Evolutionary conservation across 64 coral and sea anemone genomes (phyloP), one percentile per base, ranked within the genome.

Genomic region (Catalaphyllia jardinei): DNA sequence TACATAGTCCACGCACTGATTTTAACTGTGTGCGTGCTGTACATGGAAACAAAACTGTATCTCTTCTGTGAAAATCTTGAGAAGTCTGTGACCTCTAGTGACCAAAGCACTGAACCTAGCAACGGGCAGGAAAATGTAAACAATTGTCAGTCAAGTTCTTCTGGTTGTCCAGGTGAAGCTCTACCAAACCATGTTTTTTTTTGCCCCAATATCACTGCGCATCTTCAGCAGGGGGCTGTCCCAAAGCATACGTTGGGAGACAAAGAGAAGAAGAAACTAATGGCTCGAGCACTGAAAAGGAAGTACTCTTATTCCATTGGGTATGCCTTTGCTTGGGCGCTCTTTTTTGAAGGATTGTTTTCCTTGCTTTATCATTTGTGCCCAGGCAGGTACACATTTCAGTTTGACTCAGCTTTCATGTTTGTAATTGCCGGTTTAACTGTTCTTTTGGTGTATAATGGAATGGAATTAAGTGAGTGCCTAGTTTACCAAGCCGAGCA

Each of bases 261-360:
- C n/a, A n/a, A n/a, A n/a, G n/a, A n/a, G n/a, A n/a, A n/a, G n/a
- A n/a, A n/a, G n/a, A n/a, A n/a, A n/a, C n/a, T n/a, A n/a, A n/a
- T n/a, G n/a, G n/a, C n/a, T n/a, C n/a, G n/a, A n/a, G n/a, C n/a
- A n/a, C n/a, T n/a, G n/a, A n/a, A n/a, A 35, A 89, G 71, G 49
- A 94, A 88, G 75, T 83, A 39, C 29, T 88, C 72, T 19, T 95
- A 83, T 72, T 92, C 89, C n/a, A 82, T 92, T 69, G 89, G 89
- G 22, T 95, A 95, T 42, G 85, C 94, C 13, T 92, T 95, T 88
- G 77, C 94, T 3, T 95, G 94, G 94, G 94, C 94, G 6, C 27
- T 95, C 1, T 10, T 92, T 22, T 95, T 95, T 14, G 85, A 95
- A 19, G 94, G 89, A 8, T 87, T 82, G 24, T 95, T 95, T 67